Conservation (phyloP, 2,797 vertebrate genomes). For the Sardinella longiceps region DNA sequence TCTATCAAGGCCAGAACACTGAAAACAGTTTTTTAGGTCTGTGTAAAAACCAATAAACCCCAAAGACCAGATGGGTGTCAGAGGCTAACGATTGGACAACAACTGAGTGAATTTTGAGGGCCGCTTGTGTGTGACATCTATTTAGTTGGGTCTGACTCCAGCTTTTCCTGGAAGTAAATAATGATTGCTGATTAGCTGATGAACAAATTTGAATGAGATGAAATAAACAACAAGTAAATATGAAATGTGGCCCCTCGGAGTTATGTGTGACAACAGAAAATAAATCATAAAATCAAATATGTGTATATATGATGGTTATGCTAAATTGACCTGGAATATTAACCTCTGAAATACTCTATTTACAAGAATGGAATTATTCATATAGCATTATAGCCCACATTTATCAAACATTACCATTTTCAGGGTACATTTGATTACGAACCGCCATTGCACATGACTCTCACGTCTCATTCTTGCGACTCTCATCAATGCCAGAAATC, state of each 20-base stretch:
- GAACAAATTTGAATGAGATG: background rate
- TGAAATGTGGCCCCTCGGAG: constrained; percentile 12
- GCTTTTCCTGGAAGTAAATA: background rate
- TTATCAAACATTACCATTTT: constrained; percentile 24
- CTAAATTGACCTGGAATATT: background rate
- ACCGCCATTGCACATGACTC: background rate
- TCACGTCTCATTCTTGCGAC: constrained; percentile 12
- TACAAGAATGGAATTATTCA: constrained; percentile 21
- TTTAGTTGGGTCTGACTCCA: background rate
- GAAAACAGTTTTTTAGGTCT: background rate
- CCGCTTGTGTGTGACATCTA: background rate
- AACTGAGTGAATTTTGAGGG: background rate
- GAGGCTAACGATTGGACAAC: background rate
- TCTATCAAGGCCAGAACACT: background rate
- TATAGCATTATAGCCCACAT: background rate
- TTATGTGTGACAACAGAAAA: background rate
- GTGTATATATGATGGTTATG: background rate
- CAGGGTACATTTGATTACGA: constrained; percentile 22
- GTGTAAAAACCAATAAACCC: background rate
- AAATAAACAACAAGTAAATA: background rate
- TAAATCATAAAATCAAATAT: background rate
- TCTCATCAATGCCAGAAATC: constrained; percentile 24
- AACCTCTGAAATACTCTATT: constrained; percentile 13
- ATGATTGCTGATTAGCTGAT: background rate
- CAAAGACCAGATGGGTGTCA: background rate